These are phyloP conservation scores for Corythaeola cristata DNA, from an alignment of 2,113 vertebrate species.

Conservation along the genomic window DNA sequence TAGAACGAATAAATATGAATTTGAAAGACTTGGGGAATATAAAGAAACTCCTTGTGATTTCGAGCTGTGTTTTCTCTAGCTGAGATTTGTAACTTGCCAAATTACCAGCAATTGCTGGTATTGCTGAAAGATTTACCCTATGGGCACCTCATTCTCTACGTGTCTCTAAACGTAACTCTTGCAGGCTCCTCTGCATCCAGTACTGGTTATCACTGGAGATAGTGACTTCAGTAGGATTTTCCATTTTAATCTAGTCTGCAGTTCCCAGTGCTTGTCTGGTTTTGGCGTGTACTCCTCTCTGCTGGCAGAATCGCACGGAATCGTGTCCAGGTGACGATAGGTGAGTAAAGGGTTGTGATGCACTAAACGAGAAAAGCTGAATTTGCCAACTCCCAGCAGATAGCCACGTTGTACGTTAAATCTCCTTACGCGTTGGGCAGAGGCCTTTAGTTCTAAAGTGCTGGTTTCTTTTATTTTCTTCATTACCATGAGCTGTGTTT, in stretches of 20 bases:
- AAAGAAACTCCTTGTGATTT: not conserved
- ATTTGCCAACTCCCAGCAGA: not conserved
- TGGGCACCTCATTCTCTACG: not conserved
- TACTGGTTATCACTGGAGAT: accelerated
- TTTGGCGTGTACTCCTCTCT: too few species aligned
- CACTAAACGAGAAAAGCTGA: not conserved
- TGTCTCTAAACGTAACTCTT: too few species aligned
- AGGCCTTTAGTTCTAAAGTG: not conserved
- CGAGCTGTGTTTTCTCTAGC: not conserved
- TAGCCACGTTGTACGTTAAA: accelerated
- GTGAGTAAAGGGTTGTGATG: accelerated
- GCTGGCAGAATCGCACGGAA: not conserved
- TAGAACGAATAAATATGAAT: accelerated
- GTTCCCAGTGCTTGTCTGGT: too few species aligned
- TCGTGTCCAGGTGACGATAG: accelerated
- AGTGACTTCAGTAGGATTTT: accelerated
- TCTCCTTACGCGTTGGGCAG: accelerated
- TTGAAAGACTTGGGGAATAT: not conserved
- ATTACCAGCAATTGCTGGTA: accelerated
- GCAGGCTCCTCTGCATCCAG: not conserved
- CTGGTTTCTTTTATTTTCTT: accelerated
- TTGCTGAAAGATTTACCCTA: accelerated
- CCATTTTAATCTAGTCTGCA: accelerated
- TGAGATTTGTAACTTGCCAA: not conserved
- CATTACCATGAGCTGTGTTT: not conserved